These are phyloP conservation scores for Perithous albicinctus DNA, from an alignment of 2,888 invertebrate genomes.

Conservation along the genomic window DNA sequence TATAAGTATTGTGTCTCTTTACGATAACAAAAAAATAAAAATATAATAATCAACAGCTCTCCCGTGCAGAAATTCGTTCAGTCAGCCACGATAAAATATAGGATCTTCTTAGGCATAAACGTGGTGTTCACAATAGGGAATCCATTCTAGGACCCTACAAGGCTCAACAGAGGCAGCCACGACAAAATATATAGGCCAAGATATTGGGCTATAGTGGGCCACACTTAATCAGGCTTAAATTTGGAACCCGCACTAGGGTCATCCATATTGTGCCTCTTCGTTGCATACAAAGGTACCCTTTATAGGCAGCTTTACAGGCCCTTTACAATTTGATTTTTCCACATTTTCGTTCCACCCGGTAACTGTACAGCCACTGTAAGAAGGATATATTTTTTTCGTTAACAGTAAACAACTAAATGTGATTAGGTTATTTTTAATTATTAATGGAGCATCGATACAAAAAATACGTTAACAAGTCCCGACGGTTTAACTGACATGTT, in stretches of 20 bases:
- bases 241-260: constrained; percentile 1
- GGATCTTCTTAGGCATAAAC: background rate
- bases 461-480: background rate
- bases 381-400: background rate
- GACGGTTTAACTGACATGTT: constrained; percentile 6
- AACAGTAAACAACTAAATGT: background rate
- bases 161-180: background rate
- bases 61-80: background rate
- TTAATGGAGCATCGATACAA: constrained; percentile 19
- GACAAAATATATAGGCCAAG: background rate
- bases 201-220: too few relatives aligned
- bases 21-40: background rate
- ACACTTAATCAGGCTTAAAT: background rate
- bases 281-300: background rate
- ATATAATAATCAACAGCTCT: background rate
- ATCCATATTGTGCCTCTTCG: background rate
- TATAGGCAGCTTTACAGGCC: background rate
- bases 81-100: background rate
- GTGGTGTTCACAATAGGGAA: background rate
- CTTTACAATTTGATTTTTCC: background rate
- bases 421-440: background rate
- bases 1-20: background rate
- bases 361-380: background rate
- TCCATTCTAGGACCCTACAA: background rate
- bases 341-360: background rate